These are phyloP conservation scores for Penaeus japonicus DNA, from an alignment of 1,140 invertebrate species.

Conservation along the genomic window DNA sequence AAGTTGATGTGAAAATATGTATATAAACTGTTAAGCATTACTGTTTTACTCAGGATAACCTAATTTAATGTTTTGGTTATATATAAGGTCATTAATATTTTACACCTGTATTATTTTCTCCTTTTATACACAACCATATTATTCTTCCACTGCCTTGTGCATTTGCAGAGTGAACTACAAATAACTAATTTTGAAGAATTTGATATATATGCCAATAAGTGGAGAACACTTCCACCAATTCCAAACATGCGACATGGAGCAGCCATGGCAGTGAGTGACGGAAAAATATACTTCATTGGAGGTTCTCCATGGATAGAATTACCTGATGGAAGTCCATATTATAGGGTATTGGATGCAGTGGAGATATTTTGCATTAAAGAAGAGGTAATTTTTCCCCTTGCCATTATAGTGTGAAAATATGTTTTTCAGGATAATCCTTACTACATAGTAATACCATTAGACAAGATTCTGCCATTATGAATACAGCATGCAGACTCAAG, in stretches of 20 bases:
- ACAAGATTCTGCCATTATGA: neutral
- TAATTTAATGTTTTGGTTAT: neutral
- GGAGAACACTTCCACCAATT: constrained; percentile 30
- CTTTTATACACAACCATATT: no score
- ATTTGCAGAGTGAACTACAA: constrained; percentile 34
- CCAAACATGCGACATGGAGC: constrained; percentile 28
- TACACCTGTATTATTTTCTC: no score
- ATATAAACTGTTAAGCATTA: no score
- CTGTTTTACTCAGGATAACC: neutral
- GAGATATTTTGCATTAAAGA: constrained; percentile 39
- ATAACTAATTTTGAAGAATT: constrained; percentile 38
- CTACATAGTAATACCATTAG: neutral
- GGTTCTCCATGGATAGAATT: constrained; percentile 35
- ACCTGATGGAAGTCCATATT: constrained; percentile 11
- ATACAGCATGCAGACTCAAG: no score
- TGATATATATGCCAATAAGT: constrained; percentile 46
- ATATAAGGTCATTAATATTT: neutral
- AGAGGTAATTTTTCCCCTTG: constrained; percentile 19
- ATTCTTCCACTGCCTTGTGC: no score
- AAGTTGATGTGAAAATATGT: no score
- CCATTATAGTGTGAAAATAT: neutral
- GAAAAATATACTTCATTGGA: constrained; percentile 42
- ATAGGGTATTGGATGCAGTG: constrained; percentile 40
- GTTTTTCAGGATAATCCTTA: neutral
- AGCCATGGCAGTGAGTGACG: constrained; percentile 24